A percentile compares a stretch with the other conserved stretches of the same genome.
phyloP scores from a whole-genome alignment of 2,888 invertebrate genomes.

The Ceriagrion tenellum region DNA sequence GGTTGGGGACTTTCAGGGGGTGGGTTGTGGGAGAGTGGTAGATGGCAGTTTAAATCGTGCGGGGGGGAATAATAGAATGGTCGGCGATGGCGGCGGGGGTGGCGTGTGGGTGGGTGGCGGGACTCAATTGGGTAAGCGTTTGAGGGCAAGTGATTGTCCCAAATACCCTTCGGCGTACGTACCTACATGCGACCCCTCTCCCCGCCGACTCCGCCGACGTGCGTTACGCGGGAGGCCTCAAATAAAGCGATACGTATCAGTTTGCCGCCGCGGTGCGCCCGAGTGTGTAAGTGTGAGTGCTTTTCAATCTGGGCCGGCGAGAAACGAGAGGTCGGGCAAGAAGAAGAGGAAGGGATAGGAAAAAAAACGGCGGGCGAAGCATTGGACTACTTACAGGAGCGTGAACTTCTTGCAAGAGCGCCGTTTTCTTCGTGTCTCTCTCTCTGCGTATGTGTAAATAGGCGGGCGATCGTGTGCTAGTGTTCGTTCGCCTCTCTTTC shows the following conservation, averaged over 20 bases:
- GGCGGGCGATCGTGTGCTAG: not conserved
- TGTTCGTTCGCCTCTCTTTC: not conserved
- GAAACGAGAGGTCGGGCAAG: not conserved
- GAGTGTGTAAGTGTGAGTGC: not conserved
- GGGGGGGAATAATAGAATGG: constrained; percentile 9
- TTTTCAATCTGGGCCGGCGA: constrained; percentile 19
- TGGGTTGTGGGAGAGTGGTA: not conserved
- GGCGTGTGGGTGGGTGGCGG: not conserved
- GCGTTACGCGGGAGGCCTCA: constrained; percentile 29
- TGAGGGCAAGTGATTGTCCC: constrained; percentile 22
- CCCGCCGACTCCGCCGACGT: not conserved
- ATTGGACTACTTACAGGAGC: not conserved
- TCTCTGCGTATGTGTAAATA: not conserved
- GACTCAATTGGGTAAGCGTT: not conserved
- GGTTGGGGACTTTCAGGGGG: not conserved
- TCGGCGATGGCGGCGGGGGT: not conserved
- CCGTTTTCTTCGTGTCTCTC: not conserved
- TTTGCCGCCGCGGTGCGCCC: not conserved
- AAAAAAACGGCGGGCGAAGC: not conserved
- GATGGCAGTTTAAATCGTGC: not conserved
- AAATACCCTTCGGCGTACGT: constrained; percentile 21
- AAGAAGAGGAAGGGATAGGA: not conserved
- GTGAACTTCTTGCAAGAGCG: not conserved
- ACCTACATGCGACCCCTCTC: too few relatives aligned
- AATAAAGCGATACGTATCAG: constrained; percentile 18